Percentiles rank a stretch among this genome's conserved stretches.
phyloP scores from a whole-genome alignment of 2,888 invertebrate genomes.

The Drosophila antonietae region DNA sequence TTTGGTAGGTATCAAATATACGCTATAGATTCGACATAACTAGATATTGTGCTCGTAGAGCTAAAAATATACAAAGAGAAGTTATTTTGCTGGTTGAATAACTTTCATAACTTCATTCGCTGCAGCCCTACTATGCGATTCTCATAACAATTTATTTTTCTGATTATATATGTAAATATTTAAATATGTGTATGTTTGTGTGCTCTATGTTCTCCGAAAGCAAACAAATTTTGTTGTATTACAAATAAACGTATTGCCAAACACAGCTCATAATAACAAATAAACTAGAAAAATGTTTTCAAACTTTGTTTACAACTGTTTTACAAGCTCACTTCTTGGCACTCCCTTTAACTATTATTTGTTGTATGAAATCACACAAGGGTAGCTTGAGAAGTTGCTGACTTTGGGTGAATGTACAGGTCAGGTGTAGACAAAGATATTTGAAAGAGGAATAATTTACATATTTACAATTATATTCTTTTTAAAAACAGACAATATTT shows the following conservation, averaged over 20 bases:
- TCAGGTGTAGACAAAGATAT: neutral
- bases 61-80: neutral
- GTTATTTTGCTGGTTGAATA: no score
- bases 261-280: slow-evolving; percentile 1
- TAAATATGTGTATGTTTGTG: neutral
- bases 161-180: neutral
- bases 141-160: neutral
- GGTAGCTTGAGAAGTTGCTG: slow-evolving; percentile 1
- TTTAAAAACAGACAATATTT: no score
- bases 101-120: no score
- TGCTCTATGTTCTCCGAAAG: neutral
- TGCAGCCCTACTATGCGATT: neutral
- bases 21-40: slow-evolving; percentile 2
- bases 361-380: neutral
- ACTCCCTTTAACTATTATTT: neutral
- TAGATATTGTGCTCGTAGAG: no score
- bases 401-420: neutral
- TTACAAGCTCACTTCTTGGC: neutral
- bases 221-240: neutral
- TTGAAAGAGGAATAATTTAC: neutral
- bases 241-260: neutral
- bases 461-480: neutral
- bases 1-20: neutral
- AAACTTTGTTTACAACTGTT: neutral
- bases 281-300: neutral